A percentile compares a stretch with the other conserved stretches of the same genome.
Evolutionary conservation across 1,140 invertebrate genomes (phyloP).

Genomic region (Sinonovacula constricta): DNA sequence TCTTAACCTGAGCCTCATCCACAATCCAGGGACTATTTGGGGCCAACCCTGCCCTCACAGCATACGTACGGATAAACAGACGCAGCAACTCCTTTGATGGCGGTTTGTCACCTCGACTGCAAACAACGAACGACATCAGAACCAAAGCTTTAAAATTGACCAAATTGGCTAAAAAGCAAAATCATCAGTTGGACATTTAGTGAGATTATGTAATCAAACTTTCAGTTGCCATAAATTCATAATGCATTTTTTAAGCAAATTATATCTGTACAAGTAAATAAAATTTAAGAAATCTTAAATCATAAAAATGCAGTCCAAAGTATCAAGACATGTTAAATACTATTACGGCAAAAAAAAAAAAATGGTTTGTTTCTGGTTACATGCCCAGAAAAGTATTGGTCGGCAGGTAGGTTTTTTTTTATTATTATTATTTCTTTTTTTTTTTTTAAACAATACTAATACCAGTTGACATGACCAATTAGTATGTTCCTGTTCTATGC

Average conservation of each 20-base stretch:
- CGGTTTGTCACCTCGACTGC: conserved; percentile 68
- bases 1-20: conserved; percentile 73
- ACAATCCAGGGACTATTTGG: conserved; percentile 77
- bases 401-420: too few species aligned
- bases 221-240: background rate
- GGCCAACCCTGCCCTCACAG: conserved; percentile 68
- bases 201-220: background rate
- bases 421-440: too few species aligned
- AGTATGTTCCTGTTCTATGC: too few species aligned
- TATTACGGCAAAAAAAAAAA: too few species aligned
- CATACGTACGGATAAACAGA: conserved; percentile 74
- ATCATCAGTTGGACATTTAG: too few species aligned
- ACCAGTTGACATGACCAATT: too few species aligned
- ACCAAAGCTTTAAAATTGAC: background rate
- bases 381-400: too few species aligned
- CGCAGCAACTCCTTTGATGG: conserved; percentile 76
- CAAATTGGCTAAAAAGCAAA: background rate
- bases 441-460: too few species aligned
- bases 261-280: background rate
- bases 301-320: too few species aligned
- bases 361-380: too few species aligned
- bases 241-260: background rate
- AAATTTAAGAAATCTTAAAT: too few species aligned
- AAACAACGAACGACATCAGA: conserved; percentile 44
- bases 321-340: too few species aligned